A percentile compares a stretch with the other conserved stretches of the same genome.
These are phyloP conservation scores for Fistularia tabacaria DNA, from an alignment of 2,797 vertebrate species.

Conservation along the genomic window DNA sequence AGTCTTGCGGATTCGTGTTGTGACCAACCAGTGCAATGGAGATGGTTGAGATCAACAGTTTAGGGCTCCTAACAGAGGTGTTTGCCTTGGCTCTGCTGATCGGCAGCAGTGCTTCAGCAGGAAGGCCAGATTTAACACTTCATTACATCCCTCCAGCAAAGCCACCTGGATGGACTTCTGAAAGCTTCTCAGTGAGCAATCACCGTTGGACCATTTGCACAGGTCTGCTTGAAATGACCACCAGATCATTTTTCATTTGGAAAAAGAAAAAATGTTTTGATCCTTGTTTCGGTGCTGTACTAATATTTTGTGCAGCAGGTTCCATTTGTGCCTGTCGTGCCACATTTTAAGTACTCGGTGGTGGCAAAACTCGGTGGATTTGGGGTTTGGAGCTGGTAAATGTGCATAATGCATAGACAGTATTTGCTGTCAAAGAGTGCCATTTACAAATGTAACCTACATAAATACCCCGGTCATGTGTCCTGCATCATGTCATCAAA, in stretches of 20 bases:
- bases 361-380: too few species aligned
- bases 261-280: too few species aligned
- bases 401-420: conserved; percentile 29
- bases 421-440: conserved; percentile 54
- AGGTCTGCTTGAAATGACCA: not conserved
- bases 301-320: too few species aligned
- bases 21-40: not conserved
- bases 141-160: conserved; percentile 25
- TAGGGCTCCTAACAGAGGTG: conserved; percentile 18
- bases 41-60: conserved; percentile 8
- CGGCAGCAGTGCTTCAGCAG: conserved; percentile 44
- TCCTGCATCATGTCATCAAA: conserved; percentile 36
- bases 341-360: too few species aligned
- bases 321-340: too few species aligned
- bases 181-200: not conserved
- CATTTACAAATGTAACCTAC: conserved; percentile 59
- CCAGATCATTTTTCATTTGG: too few species aligned
- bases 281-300: too few species aligned
- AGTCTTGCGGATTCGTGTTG: too few species aligned
- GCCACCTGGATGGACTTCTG: conserved; percentile 11
- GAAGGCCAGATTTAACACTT: conserved; percentile 37
- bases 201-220: not conserved
- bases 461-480: conserved; percentile 39
- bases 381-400: conserved; percentile 34
- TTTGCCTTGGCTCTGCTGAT: conserved; percentile 55